Evolutionary conservation across 2,888 invertebrate species (phyloP), one percentile per base, ranked within the genome.

Genomic region (Miltochrista miniata): DNA sequence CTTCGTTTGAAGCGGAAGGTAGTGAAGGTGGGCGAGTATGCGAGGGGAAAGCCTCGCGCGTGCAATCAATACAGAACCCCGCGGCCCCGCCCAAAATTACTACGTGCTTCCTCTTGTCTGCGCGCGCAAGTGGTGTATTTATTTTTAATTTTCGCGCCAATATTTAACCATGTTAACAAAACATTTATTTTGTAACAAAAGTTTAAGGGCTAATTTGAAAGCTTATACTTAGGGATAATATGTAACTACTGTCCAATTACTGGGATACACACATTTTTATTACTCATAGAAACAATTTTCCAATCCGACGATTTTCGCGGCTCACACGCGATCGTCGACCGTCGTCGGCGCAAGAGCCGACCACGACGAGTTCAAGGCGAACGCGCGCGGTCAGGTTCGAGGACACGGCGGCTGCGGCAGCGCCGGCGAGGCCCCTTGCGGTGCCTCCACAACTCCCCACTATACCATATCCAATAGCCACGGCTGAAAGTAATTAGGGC

Each of bases 301-400:
- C 73, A 57, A 74, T 64, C 65, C 66, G 66, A 68, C 54, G 67
- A 76, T 75, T 86, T 87, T 81, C 81, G 74, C 76, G 77, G 73
- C 74, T 69, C 46, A 72, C 66, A 70, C 61, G 71, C 71, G 68
- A 74, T 64, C 73, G 71, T 70, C 75, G 69, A 74, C 74, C 76
- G 76, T 67, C 74, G 76, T 66, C 74, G 76, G 74, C 76, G 76
- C 80, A 74, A 83, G 83, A 84, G 82, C 79, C 81, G 83, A 78
- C 79, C 76, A 76, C 78, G 77, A 63, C 69, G 90, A 81, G 91
- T 90, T 91, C 91, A 91, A 91, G 91, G 91, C 90, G 81, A 91
- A 56, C 78, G 87, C 84, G 86, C 79, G 89, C 90, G 91, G 91
- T 91, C 90, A 90, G 87, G 91, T 90, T 90, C 90, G 90, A 91